phyloP scores from a whole-genome alignment of 2,888 invertebrate species.

The Papilio gigon region DNA sequence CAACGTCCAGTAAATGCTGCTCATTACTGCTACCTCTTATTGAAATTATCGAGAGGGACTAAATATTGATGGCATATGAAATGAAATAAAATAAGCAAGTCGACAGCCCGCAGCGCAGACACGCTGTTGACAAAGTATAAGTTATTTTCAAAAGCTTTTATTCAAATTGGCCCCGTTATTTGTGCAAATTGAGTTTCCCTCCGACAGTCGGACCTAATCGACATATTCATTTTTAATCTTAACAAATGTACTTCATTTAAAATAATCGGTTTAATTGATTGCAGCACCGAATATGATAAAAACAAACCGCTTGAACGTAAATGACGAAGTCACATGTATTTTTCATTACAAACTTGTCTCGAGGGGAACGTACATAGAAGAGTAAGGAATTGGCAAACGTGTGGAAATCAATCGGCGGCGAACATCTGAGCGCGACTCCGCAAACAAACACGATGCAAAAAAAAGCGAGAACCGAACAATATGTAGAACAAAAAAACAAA shows the following conservation, averaged over 20 bases:
- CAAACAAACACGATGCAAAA: conserved; percentile 63
- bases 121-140: conserved; percentile 8
- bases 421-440: conserved; percentile 56
- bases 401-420: conserved; percentile 35
- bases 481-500: conserved; percentile 56
- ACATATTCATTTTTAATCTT: conserved; percentile 17
- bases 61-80: conserved; percentile 1
- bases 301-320: neutral
- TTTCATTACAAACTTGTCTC: conserved; percentile 27
- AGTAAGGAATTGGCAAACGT: conserved; percentile 31
- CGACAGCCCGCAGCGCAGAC: conserved; percentile 4
- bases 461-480: conserved; percentile 54
- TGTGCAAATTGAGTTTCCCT: conserved; percentile 11
- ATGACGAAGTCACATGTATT: conserved; percentile 2
- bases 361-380: conserved; percentile 4
- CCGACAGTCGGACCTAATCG: neutral
- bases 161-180: conserved; percentile 8
- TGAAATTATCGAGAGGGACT: neutral
- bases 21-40: neutral
- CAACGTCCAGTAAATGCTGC: neutral
- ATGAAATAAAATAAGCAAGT: conserved; percentile 6
- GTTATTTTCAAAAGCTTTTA: conserved; percentile 21
- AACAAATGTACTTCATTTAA: conserved; percentile 15
- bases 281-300: neutral
- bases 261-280: conserved; percentile 14